phyloP scores from a whole-genome alignment of 2,113 vertebrate species.

The Dromaius novaehollandiae region DNA sequence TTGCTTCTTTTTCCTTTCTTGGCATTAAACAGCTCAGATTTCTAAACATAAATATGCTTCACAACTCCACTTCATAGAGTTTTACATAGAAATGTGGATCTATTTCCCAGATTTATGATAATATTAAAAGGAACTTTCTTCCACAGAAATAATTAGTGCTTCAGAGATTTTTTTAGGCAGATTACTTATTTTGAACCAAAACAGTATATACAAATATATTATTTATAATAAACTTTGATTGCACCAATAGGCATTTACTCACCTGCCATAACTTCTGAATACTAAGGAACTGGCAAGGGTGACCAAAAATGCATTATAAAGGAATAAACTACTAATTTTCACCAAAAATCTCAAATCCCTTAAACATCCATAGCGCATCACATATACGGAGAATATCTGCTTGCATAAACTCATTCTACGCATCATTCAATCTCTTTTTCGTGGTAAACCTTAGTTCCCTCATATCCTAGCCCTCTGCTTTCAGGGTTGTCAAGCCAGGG shows the following conservation, averaged over 20 bases:
- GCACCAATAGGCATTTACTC: background rate
- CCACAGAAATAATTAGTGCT: background rate
- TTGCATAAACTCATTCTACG: background rate
- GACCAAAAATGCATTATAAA: background rate
- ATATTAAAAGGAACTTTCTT: background rate
- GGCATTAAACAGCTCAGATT: background rate
- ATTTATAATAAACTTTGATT: background rate
- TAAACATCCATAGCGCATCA: background rate
- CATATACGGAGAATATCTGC: rapidly evolving
- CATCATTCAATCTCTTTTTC: background rate
- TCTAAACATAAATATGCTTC: background rate
- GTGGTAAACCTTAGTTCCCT: background rate
- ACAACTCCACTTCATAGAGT: background rate
- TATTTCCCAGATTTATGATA: background rate
- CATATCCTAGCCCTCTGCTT: background rate
- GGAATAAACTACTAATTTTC: background rate
- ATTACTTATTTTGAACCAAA: background rate
- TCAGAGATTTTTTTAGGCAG: background rate
- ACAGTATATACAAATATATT: background rate
- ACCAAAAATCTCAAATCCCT: background rate
- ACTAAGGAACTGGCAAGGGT: background rate
- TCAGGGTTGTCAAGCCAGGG: background rate
- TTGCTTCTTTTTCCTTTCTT: background rate
- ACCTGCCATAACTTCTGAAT: background rate
- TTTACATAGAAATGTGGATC: background rate